Conservation (phyloP, 2,113 vertebrate species). For the Malurus alboscapulatus region DNA sequence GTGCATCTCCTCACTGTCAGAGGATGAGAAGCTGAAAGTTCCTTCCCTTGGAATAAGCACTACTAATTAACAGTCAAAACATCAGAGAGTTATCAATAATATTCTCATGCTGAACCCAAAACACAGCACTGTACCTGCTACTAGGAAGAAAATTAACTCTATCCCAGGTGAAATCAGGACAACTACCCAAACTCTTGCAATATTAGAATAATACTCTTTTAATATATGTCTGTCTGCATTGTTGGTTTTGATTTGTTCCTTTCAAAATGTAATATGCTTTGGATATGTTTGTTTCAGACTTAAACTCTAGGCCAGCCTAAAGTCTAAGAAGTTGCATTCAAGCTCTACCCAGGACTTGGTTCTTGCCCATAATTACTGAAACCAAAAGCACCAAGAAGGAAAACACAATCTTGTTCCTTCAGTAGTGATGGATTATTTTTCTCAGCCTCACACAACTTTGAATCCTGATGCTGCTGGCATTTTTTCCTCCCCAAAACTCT, state of each 20-base stretch:
- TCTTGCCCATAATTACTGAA: neutral
- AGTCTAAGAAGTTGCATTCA: neutral
- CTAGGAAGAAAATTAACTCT: neutral
- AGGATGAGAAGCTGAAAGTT: neutral
- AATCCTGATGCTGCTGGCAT: neutral
- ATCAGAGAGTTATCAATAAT: neutral
- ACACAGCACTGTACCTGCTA: neutral
- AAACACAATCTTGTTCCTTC: neutral
- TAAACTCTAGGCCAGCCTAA: neutral
- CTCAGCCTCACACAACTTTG: neutral
- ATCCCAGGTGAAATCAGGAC: neutral
- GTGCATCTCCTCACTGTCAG: neutral
- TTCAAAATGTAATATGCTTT: neutral
- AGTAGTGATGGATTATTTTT: neutral
- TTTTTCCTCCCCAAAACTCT: neutral
- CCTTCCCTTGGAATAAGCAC: neutral
- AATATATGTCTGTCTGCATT: neutral
- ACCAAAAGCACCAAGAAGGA: neutral
- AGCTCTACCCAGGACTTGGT: neutral
- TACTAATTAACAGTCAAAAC: neutral
- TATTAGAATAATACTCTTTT: neutral
- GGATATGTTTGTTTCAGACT: neutral
- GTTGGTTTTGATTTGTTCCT: neutral
- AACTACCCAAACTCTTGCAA: neutral
- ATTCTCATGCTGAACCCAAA: neutral